Evolutionary conservation across 2,113 vertebrate genomes (phyloP).

Genomic region (Nerophis ophidion): DNA sequence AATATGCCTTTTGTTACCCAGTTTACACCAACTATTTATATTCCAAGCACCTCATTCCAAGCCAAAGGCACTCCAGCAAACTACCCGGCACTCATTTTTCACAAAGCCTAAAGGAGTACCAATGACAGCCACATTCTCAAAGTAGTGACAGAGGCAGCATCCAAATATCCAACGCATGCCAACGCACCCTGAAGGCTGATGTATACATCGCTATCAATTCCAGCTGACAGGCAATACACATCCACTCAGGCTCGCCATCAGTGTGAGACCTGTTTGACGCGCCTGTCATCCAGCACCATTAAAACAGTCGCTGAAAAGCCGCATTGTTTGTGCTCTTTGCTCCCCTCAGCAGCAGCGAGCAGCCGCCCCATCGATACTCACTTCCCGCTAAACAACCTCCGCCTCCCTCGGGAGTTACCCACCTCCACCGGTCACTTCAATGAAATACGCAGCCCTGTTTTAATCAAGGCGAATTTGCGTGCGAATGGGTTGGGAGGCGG

Average conservation of each 20-base stretch:
- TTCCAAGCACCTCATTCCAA: no score
- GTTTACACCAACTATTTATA: no score
- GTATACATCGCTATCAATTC: slow-evolving; percentile 52
- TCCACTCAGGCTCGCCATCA: slow-evolving; percentile 22
- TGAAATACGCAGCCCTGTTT: slow-evolving; percentile 62
- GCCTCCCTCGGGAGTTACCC: slow-evolving; percentile 49
- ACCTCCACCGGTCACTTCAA: slow-evolving; percentile 51
- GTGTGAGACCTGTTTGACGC: slow-evolving; percentile 48
- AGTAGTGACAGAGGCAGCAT: slow-evolving; percentile 18
- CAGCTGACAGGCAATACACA: slow-evolving; percentile 40
- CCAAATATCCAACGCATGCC: slow-evolving; percentile 26
- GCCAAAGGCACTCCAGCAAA: no score
- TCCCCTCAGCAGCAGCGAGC: slow-evolving; percentile 50
- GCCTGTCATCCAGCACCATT: slow-evolving; percentile 52
- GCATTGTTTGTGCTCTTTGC: slow-evolving; percentile 44
- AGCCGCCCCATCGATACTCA: slow-evolving; percentile 49
- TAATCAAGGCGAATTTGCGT: slow-evolving; percentile 68
- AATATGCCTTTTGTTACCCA: no score
- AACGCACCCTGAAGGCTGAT: slow-evolving; percentile 36
- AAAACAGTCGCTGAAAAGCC: slow-evolving; percentile 51
- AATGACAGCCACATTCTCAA: slow-evolving; percentile 14
- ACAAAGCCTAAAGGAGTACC: no score
- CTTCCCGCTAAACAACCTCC: slow-evolving; percentile 49
- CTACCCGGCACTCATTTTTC: no score
- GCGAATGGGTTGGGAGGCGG: slow-evolving; percentile 21